These are phyloP conservation scores for Petrophora chlorosata DNA, from an alignment of 2,888 invertebrate genomes.

Conservation along the genomic window DNA sequence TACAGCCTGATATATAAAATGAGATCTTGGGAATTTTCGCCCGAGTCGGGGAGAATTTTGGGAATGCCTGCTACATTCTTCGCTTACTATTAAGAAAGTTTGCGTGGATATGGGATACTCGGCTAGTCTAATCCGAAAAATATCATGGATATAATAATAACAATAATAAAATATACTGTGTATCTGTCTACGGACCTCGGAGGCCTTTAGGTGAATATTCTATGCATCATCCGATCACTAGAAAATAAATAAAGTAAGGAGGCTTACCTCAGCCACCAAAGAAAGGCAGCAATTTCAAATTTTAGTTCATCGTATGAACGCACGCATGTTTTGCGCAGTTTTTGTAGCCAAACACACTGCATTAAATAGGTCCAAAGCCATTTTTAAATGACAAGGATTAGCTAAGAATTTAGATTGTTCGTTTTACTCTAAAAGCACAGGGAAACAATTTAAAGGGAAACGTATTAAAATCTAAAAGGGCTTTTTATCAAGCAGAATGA, in stretches of 20 bases:
- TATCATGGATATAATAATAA: not conserved
- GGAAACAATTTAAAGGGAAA: slow-evolving; percentile 3
- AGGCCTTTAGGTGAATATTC: no score
- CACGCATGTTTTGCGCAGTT: no score
- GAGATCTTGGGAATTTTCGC: slow-evolving; percentile 46
- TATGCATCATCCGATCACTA: not conserved
- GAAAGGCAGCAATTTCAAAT: no score
- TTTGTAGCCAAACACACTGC: no score
- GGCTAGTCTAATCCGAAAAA: not conserved
- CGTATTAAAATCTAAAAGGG: slow-evolving; percentile 14
- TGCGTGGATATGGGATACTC: slow-evolving; percentile 17
- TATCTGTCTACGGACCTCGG: no score
- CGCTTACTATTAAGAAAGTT: slow-evolving; percentile 34
- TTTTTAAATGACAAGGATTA: no score
- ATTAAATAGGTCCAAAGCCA: no score
- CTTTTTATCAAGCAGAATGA: slow-evolving; percentile 15
- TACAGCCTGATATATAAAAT: slow-evolving; percentile 52
- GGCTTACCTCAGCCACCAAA: no score
- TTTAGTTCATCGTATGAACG: no score
- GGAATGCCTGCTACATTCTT: slow-evolving; percentile 37
- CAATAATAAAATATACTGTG: not conserved
- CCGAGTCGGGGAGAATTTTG: slow-evolving; percentile 43
- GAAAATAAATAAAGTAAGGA: not conserved
- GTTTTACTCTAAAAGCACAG: not conserved
- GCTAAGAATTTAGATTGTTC: no score